Conservation (phyloP, 2,888 invertebrate species). For the Trisateles emortualis region DNA sequence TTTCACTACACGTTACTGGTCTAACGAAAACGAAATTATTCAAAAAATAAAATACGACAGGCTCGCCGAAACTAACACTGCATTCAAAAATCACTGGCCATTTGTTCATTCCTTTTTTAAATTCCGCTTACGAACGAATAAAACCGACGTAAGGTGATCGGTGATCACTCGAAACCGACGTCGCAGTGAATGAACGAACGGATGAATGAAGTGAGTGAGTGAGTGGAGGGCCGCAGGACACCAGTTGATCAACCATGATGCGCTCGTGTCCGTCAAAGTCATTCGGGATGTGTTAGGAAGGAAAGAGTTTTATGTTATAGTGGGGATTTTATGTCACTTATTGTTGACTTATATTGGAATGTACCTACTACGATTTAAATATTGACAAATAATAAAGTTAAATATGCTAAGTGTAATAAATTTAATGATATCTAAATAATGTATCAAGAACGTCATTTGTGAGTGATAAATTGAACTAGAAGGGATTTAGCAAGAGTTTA, state of each 20-base stretch:
- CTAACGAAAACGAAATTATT: neutral
- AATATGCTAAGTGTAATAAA: slow-evolving; percentile 29
- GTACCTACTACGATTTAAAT: no score
- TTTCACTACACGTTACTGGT: neutral
- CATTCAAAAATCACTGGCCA: slow-evolving; percentile 39
- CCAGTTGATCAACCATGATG: slow-evolving; percentile 85
- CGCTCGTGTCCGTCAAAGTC: slow-evolving; percentile 79
- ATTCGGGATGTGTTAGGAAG: slow-evolving; percentile 55
- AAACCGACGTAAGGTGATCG: slow-evolving; percentile 75
- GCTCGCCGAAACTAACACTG: slow-evolving; percentile 24
- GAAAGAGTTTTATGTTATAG: slow-evolving; percentile 50
- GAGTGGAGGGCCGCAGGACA: slow-evolving; percentile 73
- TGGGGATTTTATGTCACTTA: slow-evolving; percentile 6
- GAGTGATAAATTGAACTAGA: slow-evolving; percentile 48
- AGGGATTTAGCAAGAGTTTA: slow-evolving; percentile 47
- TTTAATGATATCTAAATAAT: slow-evolving; percentile 45
- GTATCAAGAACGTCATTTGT: slow-evolving; percentile 41
- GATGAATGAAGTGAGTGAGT: slow-evolving; percentile 74
- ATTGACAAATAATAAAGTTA: slow-evolving; percentile 36
- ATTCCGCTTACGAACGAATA: slow-evolving; percentile 57
- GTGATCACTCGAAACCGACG: slow-evolving; percentile 81
- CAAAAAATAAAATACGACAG: slow-evolving; percentile 2
- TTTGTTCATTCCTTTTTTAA: slow-evolving; percentile 56
- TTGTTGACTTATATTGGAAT: no score
- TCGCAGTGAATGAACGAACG: slow-evolving; percentile 65